phyloP scores from a whole-genome alignment of 2,797 vertebrate genomes.

The Ctenochaetus hawaiiensis region DNA sequence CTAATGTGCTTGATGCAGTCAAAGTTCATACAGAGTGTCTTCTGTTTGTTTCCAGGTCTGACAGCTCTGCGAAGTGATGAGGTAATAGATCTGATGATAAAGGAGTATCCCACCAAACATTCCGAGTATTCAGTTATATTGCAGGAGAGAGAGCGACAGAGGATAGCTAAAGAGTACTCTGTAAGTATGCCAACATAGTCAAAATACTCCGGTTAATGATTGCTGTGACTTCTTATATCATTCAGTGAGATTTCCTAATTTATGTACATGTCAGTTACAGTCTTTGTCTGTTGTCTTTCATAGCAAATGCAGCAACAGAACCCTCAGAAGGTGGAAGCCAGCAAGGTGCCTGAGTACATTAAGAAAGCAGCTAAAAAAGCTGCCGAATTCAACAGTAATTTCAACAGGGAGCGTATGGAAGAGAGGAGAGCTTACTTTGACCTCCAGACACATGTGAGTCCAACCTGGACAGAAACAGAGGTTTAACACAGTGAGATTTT shows the following conservation, averaged over 20 bases:
- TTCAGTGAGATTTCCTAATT: too few species aligned
- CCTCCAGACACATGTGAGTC: constrained; percentile 95
- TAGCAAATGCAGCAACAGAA: constrained; percentile 99
- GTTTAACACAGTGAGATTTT: neutral
- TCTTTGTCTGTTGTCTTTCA: constrained; percentile 46
- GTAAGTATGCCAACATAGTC: constrained; percentile 81
- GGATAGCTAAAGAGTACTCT: constrained; percentile 98
- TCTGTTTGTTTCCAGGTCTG: constrained; percentile 85
- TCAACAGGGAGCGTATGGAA: constrained; percentile 98
- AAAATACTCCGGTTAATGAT: neutral
- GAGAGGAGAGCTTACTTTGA: constrained; percentile 99
- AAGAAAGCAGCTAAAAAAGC: constrained; percentile 99
- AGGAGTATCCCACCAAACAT: constrained; percentile 97
- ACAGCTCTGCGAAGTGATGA: constrained; percentile 98
- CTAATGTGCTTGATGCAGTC: neutral
- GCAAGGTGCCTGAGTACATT: constrained; percentile 98
- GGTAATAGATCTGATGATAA: constrained; percentile 99
- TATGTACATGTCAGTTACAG: neutral
- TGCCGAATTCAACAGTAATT: constrained; percentile 97
- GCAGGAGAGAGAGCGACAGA: constrained; percentile 95
- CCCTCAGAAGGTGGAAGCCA: constrained; percentile 97
- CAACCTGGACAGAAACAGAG: neutral
- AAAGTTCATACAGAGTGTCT: neutral
- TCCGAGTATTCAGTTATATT: constrained; percentile 97
- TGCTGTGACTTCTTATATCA: neutral